Conservation (phyloP, 2,797 vertebrate genomes). For the Trachurus trachurus region DNA sequence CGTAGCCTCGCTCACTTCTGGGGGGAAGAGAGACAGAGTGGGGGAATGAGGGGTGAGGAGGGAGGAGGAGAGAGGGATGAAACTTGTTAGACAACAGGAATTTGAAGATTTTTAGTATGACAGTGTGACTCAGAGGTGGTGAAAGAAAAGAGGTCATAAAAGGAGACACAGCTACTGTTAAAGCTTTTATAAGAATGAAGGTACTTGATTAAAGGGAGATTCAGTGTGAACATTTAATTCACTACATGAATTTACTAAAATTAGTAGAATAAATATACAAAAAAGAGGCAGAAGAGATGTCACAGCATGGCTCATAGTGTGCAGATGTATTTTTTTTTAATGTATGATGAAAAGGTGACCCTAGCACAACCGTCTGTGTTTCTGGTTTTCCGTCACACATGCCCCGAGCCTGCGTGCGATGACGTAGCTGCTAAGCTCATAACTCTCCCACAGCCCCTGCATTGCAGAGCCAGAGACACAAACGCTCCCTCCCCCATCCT, state of each 20-base stretch:
- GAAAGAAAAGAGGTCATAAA: conserved; percentile 35
- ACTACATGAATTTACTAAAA: neutral
- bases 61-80: conserved; percentile 52
- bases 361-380: conserved; percentile 22
- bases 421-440: conserved; percentile 79
- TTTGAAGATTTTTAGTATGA: conserved; percentile 41
- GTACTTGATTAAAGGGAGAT: neutral
- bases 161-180: conserved; percentile 1
- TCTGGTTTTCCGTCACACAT: conserved; percentile 47
- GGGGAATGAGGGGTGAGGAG: conserved; percentile 46
- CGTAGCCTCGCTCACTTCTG: conserved; percentile 93
- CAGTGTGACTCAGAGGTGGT: conserved; percentile 37
- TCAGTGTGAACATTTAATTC: conserved; percentile 1
- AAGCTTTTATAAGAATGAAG: neutral
- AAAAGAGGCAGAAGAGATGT: neutral
- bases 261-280: neutral
- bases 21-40: conserved; percentile 66
- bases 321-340: conserved; percentile 8
- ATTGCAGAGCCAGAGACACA: conserved; percentile 81
- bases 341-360: conserved; percentile 14
- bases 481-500: conserved; percentile 65
- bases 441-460: conserved; percentile 83
- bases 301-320: conserved; percentile 16
- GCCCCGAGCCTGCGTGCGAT: conserved; percentile 52
- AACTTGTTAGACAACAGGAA: conserved; percentile 69